Evolutionary conservation across 1,140 invertebrate genomes (phyloP).

Genomic region (Ridgeia piscesae): DNA sequence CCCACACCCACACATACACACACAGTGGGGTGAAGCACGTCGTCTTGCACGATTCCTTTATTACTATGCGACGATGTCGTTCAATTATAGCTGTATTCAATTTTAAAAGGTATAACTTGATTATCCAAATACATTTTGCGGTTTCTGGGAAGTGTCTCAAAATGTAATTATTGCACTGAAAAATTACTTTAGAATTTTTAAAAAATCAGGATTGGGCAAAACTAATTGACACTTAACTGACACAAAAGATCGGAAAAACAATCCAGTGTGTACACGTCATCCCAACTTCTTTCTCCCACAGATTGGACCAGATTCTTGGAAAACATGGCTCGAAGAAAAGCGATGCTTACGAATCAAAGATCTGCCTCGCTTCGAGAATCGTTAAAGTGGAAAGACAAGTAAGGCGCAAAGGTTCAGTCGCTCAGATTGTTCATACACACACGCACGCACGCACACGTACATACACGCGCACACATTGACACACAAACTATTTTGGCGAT

Average conservation of each 20-base stretch:
- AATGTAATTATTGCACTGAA: too few relatives aligned
- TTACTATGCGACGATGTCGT: neutral
- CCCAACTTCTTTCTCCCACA: slow-evolving; percentile 54
- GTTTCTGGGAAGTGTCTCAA: too few relatives aligned
- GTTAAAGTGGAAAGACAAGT: slow-evolving; percentile 95
- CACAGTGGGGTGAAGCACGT: too few relatives aligned
- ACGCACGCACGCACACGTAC: neutral
- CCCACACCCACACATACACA: too few relatives aligned
- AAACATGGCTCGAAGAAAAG: slow-evolving; percentile 90
- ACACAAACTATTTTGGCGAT: neutral
- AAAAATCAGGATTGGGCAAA: too few relatives aligned
- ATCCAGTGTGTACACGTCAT: neutral
- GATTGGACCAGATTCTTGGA: slow-evolving; percentile 91
- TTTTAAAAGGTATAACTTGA: neutral
- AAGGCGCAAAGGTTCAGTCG: slow-evolving; percentile 38
- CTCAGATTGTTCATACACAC: neutral
- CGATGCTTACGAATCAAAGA: slow-evolving; percentile 91
- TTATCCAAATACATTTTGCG: neutral
- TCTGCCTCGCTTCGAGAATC: slow-evolving; percentile 86
- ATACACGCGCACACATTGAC: neutral
- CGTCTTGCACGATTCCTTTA: too few relatives aligned
- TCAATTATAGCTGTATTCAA: too few relatives aligned
- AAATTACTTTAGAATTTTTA: too few relatives aligned
- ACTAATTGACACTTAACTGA: too few relatives aligned
- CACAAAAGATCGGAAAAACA: too few relatives aligned